Conservation (phyloP, 2,113 vertebrate species). For the Felis chaus region DNA sequence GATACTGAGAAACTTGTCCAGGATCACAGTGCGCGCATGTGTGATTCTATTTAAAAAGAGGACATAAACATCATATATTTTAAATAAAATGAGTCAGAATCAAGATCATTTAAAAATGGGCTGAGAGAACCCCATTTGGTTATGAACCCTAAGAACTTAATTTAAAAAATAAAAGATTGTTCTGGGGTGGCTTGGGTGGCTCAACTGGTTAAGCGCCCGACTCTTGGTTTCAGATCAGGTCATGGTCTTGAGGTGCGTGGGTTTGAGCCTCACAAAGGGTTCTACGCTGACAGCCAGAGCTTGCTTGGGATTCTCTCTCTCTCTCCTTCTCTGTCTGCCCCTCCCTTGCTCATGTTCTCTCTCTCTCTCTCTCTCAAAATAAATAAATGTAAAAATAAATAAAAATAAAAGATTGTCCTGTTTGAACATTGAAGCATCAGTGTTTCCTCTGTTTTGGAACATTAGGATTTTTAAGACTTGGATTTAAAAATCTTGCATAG, state of each 20-base stretch:
- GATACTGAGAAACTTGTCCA: neutral
- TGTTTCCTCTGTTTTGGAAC: neutral
- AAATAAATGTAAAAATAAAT: neutral
- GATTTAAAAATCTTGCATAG: neutral
- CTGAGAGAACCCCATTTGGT: neutral
- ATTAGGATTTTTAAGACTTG: neutral
- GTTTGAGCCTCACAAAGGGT: too few relatives aligned
- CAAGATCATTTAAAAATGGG: neutral
- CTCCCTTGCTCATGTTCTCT: too few relatives aligned
- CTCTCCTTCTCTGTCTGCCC: too few relatives aligned
- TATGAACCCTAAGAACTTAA: neutral
- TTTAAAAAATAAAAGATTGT: conserved; percentile 36
- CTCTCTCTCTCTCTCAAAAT: too few relatives aligned
- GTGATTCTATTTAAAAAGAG: neutral
- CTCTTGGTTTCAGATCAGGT: too few relatives aligned
- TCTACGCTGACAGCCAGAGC: too few relatives aligned
- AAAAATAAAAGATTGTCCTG: neutral
- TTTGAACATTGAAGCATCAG: neutral
- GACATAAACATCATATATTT: neutral
- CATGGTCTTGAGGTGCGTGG: too few relatives aligned
- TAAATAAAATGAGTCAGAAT: neutral
- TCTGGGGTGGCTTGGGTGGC: neutral
- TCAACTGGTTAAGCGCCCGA: too few relatives aligned
- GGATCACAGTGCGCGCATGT: neutral
- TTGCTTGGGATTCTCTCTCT: too few relatives aligned